Conservation (phyloP, 2,888 invertebrate species). For the Apodemia mormo region DNA sequence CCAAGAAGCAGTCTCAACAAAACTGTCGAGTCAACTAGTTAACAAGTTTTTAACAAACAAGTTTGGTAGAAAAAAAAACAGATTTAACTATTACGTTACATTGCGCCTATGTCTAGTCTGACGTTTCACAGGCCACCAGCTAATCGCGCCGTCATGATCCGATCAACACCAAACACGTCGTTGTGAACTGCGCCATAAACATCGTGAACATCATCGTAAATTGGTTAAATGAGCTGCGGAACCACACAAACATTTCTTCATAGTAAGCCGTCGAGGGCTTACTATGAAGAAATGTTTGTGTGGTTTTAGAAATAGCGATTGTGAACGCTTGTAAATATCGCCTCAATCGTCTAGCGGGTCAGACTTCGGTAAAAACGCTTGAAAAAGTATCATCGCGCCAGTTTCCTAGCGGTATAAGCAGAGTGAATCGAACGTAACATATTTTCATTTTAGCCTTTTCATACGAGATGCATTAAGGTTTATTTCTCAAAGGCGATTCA, state of each 20-base stretch:
- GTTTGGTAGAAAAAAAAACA: no score
- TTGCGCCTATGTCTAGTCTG: not conserved
- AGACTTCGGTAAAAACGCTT: not conserved
- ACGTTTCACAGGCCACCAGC: not conserved
- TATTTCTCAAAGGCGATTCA: no score
- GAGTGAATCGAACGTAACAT: no score
- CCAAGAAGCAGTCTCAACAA: no score
- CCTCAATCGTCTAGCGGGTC: no score
- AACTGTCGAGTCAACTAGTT: no score
- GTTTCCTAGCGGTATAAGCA: not conserved
- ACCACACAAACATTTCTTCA: no score
- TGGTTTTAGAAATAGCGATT: constrained; percentile 27
- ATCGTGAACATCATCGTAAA: constrained; percentile 40
- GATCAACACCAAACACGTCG: constrained; percentile 25
- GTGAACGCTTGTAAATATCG: no score
- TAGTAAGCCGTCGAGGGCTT: constrained; percentile 24
- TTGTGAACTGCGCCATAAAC: constrained; percentile 33
- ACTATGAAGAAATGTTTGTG: constrained; percentile 28
- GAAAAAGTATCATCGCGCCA: not conserved
- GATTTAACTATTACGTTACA: no score
- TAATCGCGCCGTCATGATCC: constrained; percentile 26
- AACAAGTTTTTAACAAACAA: no score
- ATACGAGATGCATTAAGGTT: no score
- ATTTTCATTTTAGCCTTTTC: no score
- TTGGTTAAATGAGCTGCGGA: constrained; percentile 37